Base-by-base conservation (phyloP, 2,797 vertebrate species). In the Chrosomus eos region DNA sequence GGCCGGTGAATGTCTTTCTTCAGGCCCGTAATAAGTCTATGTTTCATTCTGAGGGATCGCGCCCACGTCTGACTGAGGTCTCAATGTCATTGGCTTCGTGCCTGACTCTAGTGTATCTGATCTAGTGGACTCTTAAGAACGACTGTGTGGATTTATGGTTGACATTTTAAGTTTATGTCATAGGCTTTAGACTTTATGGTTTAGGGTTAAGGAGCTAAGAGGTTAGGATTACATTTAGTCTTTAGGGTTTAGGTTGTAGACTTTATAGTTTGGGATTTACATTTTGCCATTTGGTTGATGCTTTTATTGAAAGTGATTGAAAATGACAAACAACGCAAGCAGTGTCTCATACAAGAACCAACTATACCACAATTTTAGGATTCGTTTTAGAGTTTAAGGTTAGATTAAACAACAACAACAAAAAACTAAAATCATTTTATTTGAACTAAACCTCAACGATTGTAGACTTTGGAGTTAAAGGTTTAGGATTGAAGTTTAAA, bases 1-100 rank as follows among this genome's bases (percentile, higher is more conserved):
- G 58, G n/a, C 58, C 31, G 21, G 33, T 21, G 53, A 82, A 38
- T 28, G 58, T 78, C 80, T 82, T 82, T 68, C 64, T 83, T 51
- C 28, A 66, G 53, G 23, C 33, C 60, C 8, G 23, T 75, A 53
- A 74, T 21, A n/a, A 77, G 45, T 53, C 62, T 33, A 23, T 71
- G 64, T 77, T 83, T 70, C 48, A 58, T 77, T 83, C 62, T 14
- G 38, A 73, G 68, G 31, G 68, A 82, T 73, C 18, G 31, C 1
- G 3, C 33, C 40, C 40, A 67, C 18, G 18, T 79, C 58, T 66
- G 40, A 66, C 19, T 18, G 70, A 73, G 53, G 70, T 73, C 70
- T 62, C 55, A 18, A n/a, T 73, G 70, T 36, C 80, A 21, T 28
- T 8, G 7, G 28, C 62, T 72, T 33, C 5, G 5, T 28, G 36